Evolutionary conservation across 1,140 invertebrate species (phyloP), one percentile per base, ranked within the genome.

Genomic region (Calephelis nemesis): DNA sequence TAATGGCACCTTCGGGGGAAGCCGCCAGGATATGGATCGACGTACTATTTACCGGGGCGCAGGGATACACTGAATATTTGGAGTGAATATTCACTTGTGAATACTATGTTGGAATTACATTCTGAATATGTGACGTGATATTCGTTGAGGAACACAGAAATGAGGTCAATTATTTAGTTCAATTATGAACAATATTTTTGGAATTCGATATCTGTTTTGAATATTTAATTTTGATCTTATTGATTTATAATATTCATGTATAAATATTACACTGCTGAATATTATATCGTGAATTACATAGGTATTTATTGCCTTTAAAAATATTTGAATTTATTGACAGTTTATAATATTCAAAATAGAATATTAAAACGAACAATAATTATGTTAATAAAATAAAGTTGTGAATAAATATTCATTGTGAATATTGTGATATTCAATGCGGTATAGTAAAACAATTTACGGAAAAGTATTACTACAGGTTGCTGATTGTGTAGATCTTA

Each of bases 11-110:
- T 0, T 97, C 96, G 7, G 95, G 98, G 13, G 98, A 99, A 88
- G 96, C 98, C 0, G 98, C 99, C 93, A 92, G 98, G 67, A 98
- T 99, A 73, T 99, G 98, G 98, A 97, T 99, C 39, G 98, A 99
- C 92, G 98, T 99, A 10, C 95, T 98, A 10, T 92, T 92, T 76
- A 92, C 92, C 7, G 92, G 92, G 0, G 92, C 92, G 0, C 92
- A 92, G 69, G 92, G 90, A 0, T 92, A 92, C 67, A 92, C 87
- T 1, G 90, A 92, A 62, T 92, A 92, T 73, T 72, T 92, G 62
- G 86, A 92, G 62, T 91, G 81, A 49, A 50, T 67, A 65, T 47
- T 67, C n/a, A 0, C 69, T 69, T 68, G 19, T 50, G 52, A 47
- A 49, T 40, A 19, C 45, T 42, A 68, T 62, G 49, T 70, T 65